A percentile compares a stretch with the other conserved stretches of the same genome.
phyloP scores from a whole-genome alignment of 2,888 invertebrate species.

The Saturnia pavonia region DNA sequence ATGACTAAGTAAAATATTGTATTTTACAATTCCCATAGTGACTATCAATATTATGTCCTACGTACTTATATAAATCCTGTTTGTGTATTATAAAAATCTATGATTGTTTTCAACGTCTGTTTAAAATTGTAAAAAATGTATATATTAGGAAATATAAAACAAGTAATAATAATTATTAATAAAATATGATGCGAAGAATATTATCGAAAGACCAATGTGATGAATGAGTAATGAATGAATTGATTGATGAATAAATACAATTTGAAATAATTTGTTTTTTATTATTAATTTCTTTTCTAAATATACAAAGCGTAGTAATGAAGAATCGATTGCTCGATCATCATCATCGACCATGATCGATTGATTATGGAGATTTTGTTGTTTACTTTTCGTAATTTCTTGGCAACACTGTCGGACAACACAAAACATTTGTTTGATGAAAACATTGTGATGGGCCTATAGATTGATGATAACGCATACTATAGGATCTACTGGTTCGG shows the following conservation, averaged over 20 bases:
- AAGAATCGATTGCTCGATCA: too few relatives aligned
- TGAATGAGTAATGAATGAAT: background rate
- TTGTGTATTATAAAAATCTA: background rate
- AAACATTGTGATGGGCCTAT: too few relatives aligned
- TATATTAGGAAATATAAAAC: background rate
- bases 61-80: background rate
- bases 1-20: background rate
- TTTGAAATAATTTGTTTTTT: conserved; percentile 12
- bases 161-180: background rate
- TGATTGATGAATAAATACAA: conserved; percentile 8
- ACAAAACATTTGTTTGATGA: too few relatives aligned
- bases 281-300: background rate
- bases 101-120: background rate
- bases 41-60: background rate
- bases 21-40: background rate
- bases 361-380: too few relatives aligned
- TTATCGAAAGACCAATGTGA: conserved; percentile 13
- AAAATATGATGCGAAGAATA: background rate
- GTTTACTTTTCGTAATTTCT: too few relatives aligned
- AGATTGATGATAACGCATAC: too few relatives aligned
- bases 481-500: too few relatives aligned
- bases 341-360: too few relatives aligned
- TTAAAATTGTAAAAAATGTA: conserved; percentile 8
- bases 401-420: too few relatives aligned
- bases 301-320: background rate